A percentile compares a stretch with the other conserved stretches of the same genome.
Evolutionary conservation across 2,888 invertebrate genomes (phyloP).

Genomic region (Iselma pallidipennis): DNA sequence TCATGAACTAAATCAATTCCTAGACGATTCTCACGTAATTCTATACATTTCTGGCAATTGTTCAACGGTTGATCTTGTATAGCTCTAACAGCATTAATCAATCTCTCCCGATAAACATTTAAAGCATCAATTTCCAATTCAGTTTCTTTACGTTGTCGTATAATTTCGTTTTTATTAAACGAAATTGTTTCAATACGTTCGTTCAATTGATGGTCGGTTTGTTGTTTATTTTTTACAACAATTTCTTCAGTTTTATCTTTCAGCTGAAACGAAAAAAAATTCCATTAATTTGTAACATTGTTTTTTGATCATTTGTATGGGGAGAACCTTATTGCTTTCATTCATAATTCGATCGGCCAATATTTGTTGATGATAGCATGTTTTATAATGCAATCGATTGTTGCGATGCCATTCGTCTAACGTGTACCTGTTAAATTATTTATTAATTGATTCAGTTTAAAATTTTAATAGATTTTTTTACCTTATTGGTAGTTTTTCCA

Average conservation of each 20-base stretch:
- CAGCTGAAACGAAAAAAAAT: constrained; percentile 54
- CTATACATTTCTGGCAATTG: constrained; percentile 76
- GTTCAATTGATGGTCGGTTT: constrained; percentile 74
- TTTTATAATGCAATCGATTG: constrained; percentile 69
- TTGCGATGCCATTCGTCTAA: constrained; percentile 75
- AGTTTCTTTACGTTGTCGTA: constrained; percentile 75
- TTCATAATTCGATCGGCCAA: constrained; percentile 77
- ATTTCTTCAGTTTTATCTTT: constrained; percentile 74
- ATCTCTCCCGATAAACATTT: constrained; percentile 71
- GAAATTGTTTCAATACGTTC: constrained; percentile 82
- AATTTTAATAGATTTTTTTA: background rate
- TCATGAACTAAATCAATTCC: constrained; percentile 82
- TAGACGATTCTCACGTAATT: constrained; percentile 74
- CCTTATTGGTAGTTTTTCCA: too few relatives aligned
- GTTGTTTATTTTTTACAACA: constrained; percentile 74
- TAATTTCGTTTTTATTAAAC: constrained; percentile 77
- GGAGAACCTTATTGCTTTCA: constrained; percentile 61
- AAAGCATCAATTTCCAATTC: constrained; percentile 78
- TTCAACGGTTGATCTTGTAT: constrained; percentile 67
- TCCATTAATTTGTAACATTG: too few relatives aligned
- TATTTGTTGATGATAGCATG: constrained; percentile 82
- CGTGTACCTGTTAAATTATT: constrained; percentile 58
- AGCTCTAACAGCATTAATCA: constrained; percentile 73
- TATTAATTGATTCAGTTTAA: background rate
- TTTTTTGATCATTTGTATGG: too few relatives aligned